Base-by-base conservation (phyloP, 2,113 vertebrate species). In the Bubo blakistoni region DNA sequence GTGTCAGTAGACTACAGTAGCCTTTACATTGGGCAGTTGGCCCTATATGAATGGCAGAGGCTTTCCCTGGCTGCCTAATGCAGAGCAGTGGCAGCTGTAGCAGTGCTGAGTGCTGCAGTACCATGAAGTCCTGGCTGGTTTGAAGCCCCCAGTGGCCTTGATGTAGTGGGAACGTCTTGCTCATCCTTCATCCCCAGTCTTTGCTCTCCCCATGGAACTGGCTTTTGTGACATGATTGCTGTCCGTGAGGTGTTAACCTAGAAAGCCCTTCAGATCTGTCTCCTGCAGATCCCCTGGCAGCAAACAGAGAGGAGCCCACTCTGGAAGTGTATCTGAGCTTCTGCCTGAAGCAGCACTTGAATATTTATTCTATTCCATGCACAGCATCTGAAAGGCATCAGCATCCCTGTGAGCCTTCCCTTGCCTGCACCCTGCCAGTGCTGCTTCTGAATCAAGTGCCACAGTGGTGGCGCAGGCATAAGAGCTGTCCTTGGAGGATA, bases 381-480 rank as follows among this genome's bases (percentile, higher is more conserved):
- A 36, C n/a, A 59, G 7, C 34, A 34, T 27, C 52, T 32, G 58
- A 70, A 74, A 83, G 11, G 9, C 73, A 20, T 40, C 58, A 72
- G 40, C 69, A 66, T 22, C 57, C 42, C 73, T 12, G 19, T 5
- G 72, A 87, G 42, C 62, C 58, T 66, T 61, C n/a, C 46, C n/a
- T 27, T 71, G 38, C 61, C 54, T 74, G 47, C 2, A 2, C 8
- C 2, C 21, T 74, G 29, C 34, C 58, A 57, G 15, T 2, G 2
- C 24, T 38, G 51, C 69, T 65, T 34, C 81, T 34, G 52, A 85
- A 40, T 32, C 34, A 4, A 62, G 32, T 7, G 29, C 19, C 80
- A 42, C 5, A 1, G 42, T 6, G n/a, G 40, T 3, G 5, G 51
- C 20, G 25, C 47, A 46, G n/a, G 32, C 11, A 0, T 49, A 24